phyloP scores from a whole-genome alignment of 2,888 invertebrate genomes.

The Pelosia muscerda region DNA sequence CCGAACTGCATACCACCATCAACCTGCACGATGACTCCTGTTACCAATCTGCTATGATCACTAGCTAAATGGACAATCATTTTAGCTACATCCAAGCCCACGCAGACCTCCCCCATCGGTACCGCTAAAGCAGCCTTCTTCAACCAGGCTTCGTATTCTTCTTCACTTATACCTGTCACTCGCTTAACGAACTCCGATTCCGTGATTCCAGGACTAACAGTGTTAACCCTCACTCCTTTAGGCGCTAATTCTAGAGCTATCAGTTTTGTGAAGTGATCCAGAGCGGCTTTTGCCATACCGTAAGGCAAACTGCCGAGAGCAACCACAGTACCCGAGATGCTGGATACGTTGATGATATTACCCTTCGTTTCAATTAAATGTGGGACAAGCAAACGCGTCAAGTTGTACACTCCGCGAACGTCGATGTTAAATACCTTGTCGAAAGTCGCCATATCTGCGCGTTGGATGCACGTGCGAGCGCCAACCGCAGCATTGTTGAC shows the following conservation, averaged over 20 bases:
- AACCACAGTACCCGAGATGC: constrained; percentile 88
- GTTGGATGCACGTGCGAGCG: constrained; percentile 61
- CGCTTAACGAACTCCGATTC: constrained; percentile 41
- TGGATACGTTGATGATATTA: constrained; percentile 91
- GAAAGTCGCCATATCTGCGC: constrained; percentile 52
- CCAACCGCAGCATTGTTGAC: constrained; percentile 87
- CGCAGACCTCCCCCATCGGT: constrained; percentile 51
- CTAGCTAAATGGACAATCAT: constrained; percentile 94
- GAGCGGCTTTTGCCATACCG: constrained; percentile 91
- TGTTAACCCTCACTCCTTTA: constrained; percentile 88
- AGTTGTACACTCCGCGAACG: constrained; percentile 86
- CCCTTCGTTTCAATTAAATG: constrained; percentile 88
- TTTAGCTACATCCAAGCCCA: constrained; percentile 90
- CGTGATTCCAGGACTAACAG: constrained; percentile 12
- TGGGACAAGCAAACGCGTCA: constrained; percentile 89
- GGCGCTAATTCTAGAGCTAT: constrained; percentile 89
- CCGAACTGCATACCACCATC: constrained; percentile 52
- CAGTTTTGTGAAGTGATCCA: constrained; percentile 77
- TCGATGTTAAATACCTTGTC: constrained; percentile 87
- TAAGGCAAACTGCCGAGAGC: constrained; percentile 94
- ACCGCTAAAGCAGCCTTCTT: constrained; percentile 19
- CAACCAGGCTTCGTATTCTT: constrained; percentile 50
- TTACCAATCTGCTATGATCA: constrained; percentile 92
- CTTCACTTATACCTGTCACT: constrained; percentile 40
- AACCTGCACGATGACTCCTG: constrained; percentile 85